Conservation (phyloP, 23 tunicate genomes). For the Oikopleura vanhoeffeni region DNA sequence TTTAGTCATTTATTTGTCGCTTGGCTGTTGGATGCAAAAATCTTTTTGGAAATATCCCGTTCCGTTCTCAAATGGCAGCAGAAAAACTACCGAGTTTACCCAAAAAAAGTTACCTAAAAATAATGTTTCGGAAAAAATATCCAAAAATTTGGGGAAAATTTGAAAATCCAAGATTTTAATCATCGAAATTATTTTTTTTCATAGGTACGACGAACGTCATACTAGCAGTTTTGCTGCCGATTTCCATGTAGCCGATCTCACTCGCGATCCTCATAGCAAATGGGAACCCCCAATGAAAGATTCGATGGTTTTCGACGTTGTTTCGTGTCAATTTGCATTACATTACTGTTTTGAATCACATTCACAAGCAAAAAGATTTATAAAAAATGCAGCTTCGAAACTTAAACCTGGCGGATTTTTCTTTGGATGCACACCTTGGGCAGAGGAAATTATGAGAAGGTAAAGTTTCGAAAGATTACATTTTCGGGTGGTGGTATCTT, state of each 20-base stretch:
- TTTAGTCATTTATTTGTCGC: too few species aligned
- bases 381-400: not conserved
- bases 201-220: not conserved
- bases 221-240: not conserved
- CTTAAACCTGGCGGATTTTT: not conserved
- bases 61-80: too few species aligned
- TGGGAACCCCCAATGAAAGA: not conserved
- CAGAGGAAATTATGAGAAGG: slow-evolving; percentile 13
- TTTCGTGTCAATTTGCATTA: slow-evolving; percentile 10
- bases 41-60: too few species aligned
- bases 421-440: slow-evolving; percentile 10
- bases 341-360: slow-evolving; percentile 14
- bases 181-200: too few species aligned
- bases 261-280: not conserved
- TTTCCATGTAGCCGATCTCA: not conserved
- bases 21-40: too few species aligned
- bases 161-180: too few species aligned
- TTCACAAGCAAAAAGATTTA: not conserved
- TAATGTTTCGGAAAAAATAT: too few species aligned
- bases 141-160: too few species aligned
- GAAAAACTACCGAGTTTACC: too few species aligned
- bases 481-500: too few species aligned
- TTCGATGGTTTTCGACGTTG: not conserved
- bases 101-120: too few species aligned
- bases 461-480: too few species aligned